These are phyloP conservation scores for Premnoplex brunnescens DNA, from an alignment of 2,797 vertebrate genomes.

Conservation along the genomic window DNA sequence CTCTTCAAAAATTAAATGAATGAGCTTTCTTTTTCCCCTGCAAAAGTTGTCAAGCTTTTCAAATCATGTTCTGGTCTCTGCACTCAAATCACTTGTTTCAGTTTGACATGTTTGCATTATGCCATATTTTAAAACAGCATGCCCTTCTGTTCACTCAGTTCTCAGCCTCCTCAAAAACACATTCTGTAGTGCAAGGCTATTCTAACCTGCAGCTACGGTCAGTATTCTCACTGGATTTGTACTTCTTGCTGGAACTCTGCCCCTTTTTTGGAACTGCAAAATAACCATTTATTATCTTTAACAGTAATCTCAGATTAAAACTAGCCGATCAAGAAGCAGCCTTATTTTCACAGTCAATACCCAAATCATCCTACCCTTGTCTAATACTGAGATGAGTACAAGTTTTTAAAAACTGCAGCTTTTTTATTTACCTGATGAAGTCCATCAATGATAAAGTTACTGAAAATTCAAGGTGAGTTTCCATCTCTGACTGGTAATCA, in stretches of 20 bases:
- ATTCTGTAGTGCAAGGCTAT: not conserved
- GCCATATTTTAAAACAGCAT: not conserved
- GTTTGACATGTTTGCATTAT: not conserved
- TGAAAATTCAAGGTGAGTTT: conserved; percentile 78
- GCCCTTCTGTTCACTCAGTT: not conserved
- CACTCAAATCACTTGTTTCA: not conserved
- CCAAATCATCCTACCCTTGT: not conserved
- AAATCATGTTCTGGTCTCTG: not conserved
- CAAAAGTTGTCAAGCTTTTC: not conserved
- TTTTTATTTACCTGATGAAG: conserved; percentile 89
- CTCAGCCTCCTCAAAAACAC: not conserved
- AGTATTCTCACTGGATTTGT: not conserved
- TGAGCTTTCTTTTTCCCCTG: not conserved
- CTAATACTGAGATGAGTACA: not conserved
- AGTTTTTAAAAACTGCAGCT: not conserved
- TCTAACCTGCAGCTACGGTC: not conserved
- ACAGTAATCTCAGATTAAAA: not conserved
- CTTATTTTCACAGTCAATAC: not conserved
- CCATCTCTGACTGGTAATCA: conserved; percentile 73
- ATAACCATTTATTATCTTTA: not conserved
- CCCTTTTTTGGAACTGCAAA: not conserved
- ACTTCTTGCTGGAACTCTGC: not conserved
- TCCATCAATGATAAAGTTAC: conserved; percentile 82
- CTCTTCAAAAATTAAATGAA: not conserved
- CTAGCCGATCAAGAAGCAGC: not conserved